Conservation (phyloP, 2,888 invertebrate species). For the Lasius fuliginosus region DNA sequence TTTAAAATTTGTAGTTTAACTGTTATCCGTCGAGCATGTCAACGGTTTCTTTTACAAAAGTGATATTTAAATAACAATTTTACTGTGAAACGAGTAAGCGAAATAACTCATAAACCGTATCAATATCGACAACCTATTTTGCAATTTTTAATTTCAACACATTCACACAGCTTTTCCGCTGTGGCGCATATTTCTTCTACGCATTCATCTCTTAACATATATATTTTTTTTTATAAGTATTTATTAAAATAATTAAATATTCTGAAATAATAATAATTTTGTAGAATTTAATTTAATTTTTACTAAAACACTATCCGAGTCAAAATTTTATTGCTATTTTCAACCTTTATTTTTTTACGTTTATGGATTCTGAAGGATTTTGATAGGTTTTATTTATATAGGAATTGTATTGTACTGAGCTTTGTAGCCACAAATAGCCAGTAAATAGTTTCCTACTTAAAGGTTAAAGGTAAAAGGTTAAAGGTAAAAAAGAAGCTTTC, state of each 20-base stretch:
- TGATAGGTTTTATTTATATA: too few species aligned
- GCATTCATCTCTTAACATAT: neutral
- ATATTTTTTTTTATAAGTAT: neutral
- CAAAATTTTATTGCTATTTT: too few species aligned
- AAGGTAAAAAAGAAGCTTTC: too few species aligned
- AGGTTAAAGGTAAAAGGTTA: too few species aligned
- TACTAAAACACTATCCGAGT: neutral
- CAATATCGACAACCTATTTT: constrained; percentile 59
- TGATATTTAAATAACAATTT: constrained; percentile 37
- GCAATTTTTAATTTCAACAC: constrained; percentile 58
- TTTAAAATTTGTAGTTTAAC: constrained; percentile 9
- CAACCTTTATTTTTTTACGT: too few species aligned
- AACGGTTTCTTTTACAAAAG: constrained; percentile 13
- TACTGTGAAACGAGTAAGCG: constrained; percentile 20
- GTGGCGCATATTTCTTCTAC: constrained; percentile 4
- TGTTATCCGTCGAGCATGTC: neutral
- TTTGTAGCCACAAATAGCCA: too few species aligned
- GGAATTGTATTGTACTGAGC: too few species aligned
- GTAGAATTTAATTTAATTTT: constrained; percentile 5
- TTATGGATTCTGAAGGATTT: too few species aligned
- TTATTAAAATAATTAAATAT: neutral
- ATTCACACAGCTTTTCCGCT: constrained; percentile 18
- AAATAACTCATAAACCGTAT: constrained; percentile 60
- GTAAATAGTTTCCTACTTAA: too few species aligned
- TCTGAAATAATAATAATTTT: neutral